phyloP scores from a whole-genome alignment of 1,140 invertebrate genomes.

The Andrena cerasifolii region DNA sequence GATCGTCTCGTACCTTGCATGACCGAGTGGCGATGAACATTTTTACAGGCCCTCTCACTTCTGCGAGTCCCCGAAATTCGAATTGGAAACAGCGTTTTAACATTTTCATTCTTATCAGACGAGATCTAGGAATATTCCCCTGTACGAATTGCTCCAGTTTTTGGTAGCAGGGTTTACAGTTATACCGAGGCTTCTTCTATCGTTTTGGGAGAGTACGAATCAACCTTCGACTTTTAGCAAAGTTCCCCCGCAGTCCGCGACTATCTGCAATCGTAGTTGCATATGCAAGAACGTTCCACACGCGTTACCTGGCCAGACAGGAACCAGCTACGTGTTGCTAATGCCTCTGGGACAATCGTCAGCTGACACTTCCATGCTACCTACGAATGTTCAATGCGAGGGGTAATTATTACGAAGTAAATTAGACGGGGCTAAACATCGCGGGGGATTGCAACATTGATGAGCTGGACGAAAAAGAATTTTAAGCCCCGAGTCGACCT shows the following conservation, averaged over 20 bases:
- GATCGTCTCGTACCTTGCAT: conserved; percentile 26
- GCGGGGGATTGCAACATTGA: conserved; percentile 32
- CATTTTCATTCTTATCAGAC: too few relatives aligned
- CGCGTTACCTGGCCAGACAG: neutral
- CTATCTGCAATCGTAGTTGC: conserved; percentile 11
- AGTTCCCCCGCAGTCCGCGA: conserved; percentile 23
- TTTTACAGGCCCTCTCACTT: too few relatives aligned
- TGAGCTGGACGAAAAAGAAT: conserved; percentile 17
- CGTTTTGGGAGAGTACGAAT: conserved; percentile 30
- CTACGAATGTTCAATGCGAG: conserved; percentile 67
- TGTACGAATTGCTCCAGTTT: too few relatives aligned
- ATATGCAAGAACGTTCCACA: neutral
- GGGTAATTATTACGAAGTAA: conserved; percentile 71
- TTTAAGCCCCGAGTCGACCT: conserved; percentile 20
- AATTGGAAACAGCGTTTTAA: too few relatives aligned
- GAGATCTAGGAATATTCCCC: too few relatives aligned
- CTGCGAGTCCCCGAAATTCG: too few relatives aligned
- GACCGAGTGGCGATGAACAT: conserved; percentile 21
- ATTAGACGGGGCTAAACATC: conserved; percentile 55
- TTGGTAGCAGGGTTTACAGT: too few relatives aligned
- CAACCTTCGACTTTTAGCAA: conserved; percentile 26
- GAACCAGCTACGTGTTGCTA: conserved; percentile 42
- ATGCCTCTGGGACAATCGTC: conserved; percentile 65
- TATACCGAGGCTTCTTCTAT: too few relatives aligned
- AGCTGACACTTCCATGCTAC: conserved; percentile 67